Conservation (phyloP, 1,140 invertebrate genomes). For the Anagrus nilaparvatae region DNA sequence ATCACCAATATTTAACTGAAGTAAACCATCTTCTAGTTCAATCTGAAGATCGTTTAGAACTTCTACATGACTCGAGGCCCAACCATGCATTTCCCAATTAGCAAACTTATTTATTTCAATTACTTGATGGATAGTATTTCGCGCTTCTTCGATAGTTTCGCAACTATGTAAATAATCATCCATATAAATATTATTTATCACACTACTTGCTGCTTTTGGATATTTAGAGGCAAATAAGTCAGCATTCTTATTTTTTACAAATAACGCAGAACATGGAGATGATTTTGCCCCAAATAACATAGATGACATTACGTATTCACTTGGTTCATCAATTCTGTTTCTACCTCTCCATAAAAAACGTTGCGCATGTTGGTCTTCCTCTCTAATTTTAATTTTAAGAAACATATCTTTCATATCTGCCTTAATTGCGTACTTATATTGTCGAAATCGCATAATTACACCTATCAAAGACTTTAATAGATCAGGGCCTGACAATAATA, state of each 20-base stretch:
- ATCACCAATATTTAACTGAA: no score
- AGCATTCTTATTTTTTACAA: conserved; percentile 26
- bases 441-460: conserved; percentile 5
- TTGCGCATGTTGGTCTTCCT: conserved; percentile 7
- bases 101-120: neutral
- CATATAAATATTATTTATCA: conserved; percentile 24
- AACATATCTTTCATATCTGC: conserved; percentile 15
- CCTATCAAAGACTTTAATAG: conserved; percentile 8
- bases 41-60: no score
- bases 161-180: conserved; percentile 28
- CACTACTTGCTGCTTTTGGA: conserved; percentile 20
- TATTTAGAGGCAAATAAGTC: conserved; percentile 10
- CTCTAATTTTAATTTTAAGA: conserved; percentile 2
- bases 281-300: conserved; percentile 25
- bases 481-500: conserved; percentile 9
- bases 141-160: conserved; percentile 15
- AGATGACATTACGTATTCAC: neutral
- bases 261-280: conserved; percentile 23
- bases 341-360: conserved; percentile 11
- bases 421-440: neutral
- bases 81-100: neutral
- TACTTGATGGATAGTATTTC: conserved; percentile 6
- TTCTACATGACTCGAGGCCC: no score
- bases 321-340: neutral
- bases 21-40: no score